Conservation (phyloP, 2,797 vertebrate genomes). For the Fringilla coelebs region DNA sequence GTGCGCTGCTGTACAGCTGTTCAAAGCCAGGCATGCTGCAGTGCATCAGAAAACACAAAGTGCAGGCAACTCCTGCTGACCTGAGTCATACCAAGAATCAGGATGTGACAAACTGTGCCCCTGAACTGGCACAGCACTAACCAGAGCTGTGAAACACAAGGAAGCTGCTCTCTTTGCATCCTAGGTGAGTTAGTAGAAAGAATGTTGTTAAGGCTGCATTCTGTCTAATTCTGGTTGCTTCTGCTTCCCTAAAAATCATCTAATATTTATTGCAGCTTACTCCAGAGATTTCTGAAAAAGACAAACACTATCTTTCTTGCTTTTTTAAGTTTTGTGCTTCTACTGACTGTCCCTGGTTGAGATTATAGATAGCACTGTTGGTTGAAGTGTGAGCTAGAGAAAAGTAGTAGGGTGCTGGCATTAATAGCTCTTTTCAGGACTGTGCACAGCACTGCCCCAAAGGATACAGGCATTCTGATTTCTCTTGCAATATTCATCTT, state of each 20-base stretch:
- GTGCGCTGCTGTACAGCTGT: slow-evolving; percentile 20
- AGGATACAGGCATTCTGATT: not conserved
- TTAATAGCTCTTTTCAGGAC: slow-evolving; percentile 2
- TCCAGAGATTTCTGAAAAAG: not conserved
- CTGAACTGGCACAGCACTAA: not conserved
- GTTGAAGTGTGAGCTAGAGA: not conserved
- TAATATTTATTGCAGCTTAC: not conserved
- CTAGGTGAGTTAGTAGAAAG: not conserved
- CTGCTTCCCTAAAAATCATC: not conserved
- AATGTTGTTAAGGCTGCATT: not conserved
- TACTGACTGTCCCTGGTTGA: not conserved
- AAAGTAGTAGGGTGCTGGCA: not conserved
- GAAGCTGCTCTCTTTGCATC: not conserved
- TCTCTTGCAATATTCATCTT: not conserved
- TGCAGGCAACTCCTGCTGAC: slow-evolving; percentile 1
- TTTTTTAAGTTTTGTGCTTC: not conserved
- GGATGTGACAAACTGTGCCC: not conserved
- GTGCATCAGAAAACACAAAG: not conserved
- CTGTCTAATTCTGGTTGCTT: not conserved
- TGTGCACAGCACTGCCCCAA: not conserved
- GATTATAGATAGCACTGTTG: not conserved
- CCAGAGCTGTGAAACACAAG: not conserved
- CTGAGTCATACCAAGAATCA: not conserved
- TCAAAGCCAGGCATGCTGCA: slow-evolving; percentile 16
- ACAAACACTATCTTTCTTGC: not conserved